Evolutionary conservation across 2,113 vertebrate genomes (phyloP).

Genomic region (Lophius piscatorius): DNA sequence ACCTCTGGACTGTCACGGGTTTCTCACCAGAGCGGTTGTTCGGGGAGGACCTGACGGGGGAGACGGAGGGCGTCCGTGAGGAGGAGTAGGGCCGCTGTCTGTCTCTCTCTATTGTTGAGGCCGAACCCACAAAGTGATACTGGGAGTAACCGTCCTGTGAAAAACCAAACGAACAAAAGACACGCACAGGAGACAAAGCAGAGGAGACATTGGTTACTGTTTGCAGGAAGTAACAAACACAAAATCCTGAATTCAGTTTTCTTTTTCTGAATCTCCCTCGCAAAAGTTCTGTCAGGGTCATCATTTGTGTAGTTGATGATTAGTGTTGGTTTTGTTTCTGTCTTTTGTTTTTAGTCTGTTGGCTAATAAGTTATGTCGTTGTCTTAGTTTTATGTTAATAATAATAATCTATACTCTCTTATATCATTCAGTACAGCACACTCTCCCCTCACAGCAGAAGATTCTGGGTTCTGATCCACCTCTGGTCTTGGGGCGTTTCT

Average conservation of each 20-base stretch:
- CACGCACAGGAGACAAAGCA: conserved; percentile 6
- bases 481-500: too few species aligned
- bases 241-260: neutral
- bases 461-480: too few species aligned
- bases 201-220: neutral
- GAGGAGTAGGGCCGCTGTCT: conserved; percentile 97
- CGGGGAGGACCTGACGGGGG: conserved; percentile 95
- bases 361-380: too few species aligned
- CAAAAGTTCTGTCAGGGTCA: too few species aligned
- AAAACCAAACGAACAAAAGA: conserved; percentile 35
- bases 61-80: conserved; percentile 96
- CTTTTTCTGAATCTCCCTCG: too few species aligned
- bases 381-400: too few species aligned
- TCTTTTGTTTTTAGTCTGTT: too few species aligned
- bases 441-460: too few species aligned
- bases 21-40: conserved; percentile 96
- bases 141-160: conserved; percentile 96
- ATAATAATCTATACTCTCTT: too few species aligned
- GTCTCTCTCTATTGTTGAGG: conserved; percentile 97
- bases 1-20: neutral
- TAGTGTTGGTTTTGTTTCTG: too few species aligned
- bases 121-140: conserved; percentile 98
- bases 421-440: too few species aligned
- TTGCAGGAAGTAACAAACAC: neutral
- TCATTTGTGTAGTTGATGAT: too few species aligned